Evolutionary conservation across 2,888 invertebrate genomes (phyloP).

Genomic region (Hecatera dysodea): DNA sequence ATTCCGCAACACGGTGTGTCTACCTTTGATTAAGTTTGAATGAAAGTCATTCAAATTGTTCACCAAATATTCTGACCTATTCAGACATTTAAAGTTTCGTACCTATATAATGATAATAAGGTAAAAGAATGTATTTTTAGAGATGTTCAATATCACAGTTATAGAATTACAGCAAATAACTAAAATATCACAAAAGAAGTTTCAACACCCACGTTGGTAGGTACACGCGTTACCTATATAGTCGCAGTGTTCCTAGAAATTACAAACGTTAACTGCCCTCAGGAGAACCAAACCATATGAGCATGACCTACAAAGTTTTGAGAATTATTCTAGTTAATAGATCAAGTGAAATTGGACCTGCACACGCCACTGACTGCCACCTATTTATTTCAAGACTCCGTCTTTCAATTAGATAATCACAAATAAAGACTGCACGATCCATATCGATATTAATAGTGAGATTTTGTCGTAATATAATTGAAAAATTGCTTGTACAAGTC

Average conservation of each 20-base stretch:
- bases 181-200: constrained; percentile 50
- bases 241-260: constrained; percentile 73
- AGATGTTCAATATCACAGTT: neutral
- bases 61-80: neutral
- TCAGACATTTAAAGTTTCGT: neutral
- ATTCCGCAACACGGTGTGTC: too few relatives aligned
- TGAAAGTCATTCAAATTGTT: neutral
- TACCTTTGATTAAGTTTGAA: neutral
- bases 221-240: constrained; percentile 52
- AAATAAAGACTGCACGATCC: constrained; percentile 56
- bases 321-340: constrained; percentile 34
- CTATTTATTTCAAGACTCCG: constrained; percentile 64
- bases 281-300: constrained; percentile 64
- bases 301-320: constrained; percentile 53
- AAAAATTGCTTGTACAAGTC: constrained; percentile 2
- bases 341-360: constrained; percentile 59
- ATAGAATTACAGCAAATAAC: constrained; percentile 9
- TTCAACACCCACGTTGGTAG: constrained; percentile 60
- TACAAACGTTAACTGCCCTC: constrained; percentile 67
- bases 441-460: constrained; percentile 50
- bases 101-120: neutral
- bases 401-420: constrained; percentile 70
- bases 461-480: constrained; percentile 19
- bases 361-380: constrained; percentile 59
- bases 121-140: neutral